Conservation (phyloP, 2,113 vertebrate genomes). For the Pontoporia blainvillei region DNA sequence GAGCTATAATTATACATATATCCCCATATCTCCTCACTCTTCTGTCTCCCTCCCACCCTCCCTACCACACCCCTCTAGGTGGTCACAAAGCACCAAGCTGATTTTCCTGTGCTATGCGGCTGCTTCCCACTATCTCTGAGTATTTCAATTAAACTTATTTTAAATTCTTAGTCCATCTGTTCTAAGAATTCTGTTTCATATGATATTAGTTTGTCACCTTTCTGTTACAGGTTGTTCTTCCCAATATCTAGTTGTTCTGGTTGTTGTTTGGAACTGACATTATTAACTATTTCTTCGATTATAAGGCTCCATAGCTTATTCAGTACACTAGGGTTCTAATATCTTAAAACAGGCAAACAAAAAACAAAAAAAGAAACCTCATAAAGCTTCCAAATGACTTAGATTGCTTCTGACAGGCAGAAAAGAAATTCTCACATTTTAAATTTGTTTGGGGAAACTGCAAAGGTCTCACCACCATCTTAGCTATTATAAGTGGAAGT, state of each 20-base stretch:
- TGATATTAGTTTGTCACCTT: neutral
- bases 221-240: neutral
- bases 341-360: neutral
- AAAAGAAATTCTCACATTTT: constrained; percentile 22
- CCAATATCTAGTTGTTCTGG: neutral
- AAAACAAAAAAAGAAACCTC: neutral
- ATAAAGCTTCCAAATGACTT: neutral
- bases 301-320: neutral
- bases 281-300: neutral
- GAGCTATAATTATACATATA: no score
- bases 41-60: no score
- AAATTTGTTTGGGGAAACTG: constrained; percentile 27
- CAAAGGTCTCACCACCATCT: neutral
- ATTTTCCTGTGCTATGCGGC: no score
- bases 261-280: neutral
- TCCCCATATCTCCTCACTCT: no score
- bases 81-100: no score
- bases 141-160: neutral
- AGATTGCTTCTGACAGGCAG: neutral
- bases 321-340: neutral
- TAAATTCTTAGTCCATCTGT: neutral
- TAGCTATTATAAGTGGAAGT: neutral
- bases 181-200: constrained; percentile 5
- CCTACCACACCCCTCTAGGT: no score
- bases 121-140: neutral